A percentile compares a stretch with the other conserved stretches of the same genome.
Evolutionary conservation across 2,888 invertebrate species (phyloP).

Genomic region (Harpalus rufipes): DNA sequence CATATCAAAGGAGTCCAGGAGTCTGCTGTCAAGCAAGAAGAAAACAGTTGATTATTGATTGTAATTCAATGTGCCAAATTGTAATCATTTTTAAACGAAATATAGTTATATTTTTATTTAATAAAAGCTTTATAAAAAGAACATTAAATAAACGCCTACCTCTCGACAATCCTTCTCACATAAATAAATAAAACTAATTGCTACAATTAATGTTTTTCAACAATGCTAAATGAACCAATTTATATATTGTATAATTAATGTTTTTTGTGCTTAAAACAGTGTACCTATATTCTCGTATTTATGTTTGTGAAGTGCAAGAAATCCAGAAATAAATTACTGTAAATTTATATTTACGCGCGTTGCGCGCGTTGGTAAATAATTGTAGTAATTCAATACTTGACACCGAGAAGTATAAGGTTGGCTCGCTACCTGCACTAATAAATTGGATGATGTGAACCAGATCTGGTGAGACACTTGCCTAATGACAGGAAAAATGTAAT

Average conservation of each 20-base stretch:
- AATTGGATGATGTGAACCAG: conserved; percentile 29
- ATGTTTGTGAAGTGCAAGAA: not conserved
- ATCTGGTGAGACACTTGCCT: conserved; percentile 3
- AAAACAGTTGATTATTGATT: too few species aligned
- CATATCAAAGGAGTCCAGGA: too few species aligned
- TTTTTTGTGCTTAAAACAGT: not conserved
- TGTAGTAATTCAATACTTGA: conserved; percentile 44
- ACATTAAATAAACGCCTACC: too few species aligned
- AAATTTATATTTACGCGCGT: conserved; percentile 27
- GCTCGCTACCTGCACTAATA: conserved; percentile 4
- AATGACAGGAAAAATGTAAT: not conserved
- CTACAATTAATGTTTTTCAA: not conserved
- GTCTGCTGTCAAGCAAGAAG: too few species aligned
- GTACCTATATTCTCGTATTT: not conserved
- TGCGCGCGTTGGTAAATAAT: conserved; percentile 1
- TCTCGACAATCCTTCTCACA: too few species aligned
- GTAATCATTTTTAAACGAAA: too few species aligned
- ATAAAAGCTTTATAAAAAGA: too few species aligned
- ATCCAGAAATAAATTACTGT: conserved; percentile 5
- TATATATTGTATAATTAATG: conserved; percentile 30
- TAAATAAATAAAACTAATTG: too few species aligned
- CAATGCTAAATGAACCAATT: not conserved
- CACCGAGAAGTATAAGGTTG: conserved; percentile 2
- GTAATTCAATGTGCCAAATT: too few species aligned
- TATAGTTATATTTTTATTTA: too few species aligned